Base-by-base conservation (phyloP, 2,797 vertebrate species). In the Leptoclinus maculatus region DNA sequence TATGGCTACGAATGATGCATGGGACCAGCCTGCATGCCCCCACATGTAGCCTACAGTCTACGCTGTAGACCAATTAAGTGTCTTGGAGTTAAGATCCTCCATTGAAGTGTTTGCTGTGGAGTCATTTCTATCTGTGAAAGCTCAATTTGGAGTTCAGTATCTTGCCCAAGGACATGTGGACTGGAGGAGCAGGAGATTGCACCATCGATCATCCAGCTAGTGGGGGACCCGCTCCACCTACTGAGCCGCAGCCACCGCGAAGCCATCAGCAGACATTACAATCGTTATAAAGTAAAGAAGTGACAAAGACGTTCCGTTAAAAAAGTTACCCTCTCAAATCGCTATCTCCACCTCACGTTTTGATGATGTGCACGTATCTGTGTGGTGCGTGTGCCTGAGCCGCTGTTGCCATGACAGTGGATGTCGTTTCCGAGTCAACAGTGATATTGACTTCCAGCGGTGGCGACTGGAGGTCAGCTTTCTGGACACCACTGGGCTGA, bases 381-480 rank as follows among this genome's bases (percentile, higher is more conserved):
- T 65, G 9, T 10, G 11, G 14, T 51, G 39, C 54, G 36, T 57
- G 63, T 45, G 59, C 14, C 49, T 57, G 32, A 59, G 59, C 59
- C 60, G 56, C 63, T 70, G 82, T 86, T 90, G 65, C 63, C 79
- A 85, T 88, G 78, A 78, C 80, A 76, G 68, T 58, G 51, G 62
- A 62, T 74, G 76, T 38, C 5, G 34, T 78, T 83, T 80, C 70
- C 19, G n/a, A 76, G 80, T 83, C 83, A 80, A 79, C 79, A 79
- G 66, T 71, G 34, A 68, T 91, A 93, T 93, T 83, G 93, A 93
- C 89, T 72, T 78, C 69, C 85, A 76, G 76, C 34, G 29, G 80
- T 74, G 83, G 63, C 71, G 84, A 78, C 74, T 74, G 78, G 85
- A 87, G 91, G 91, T 93, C 93, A 89, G 79, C 78, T 77, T 86